These are phyloP conservation scores for Ranitomeya imitator DNA, from an alignment of 2,113 vertebrate genomes.

Conservation along the genomic window DNA sequence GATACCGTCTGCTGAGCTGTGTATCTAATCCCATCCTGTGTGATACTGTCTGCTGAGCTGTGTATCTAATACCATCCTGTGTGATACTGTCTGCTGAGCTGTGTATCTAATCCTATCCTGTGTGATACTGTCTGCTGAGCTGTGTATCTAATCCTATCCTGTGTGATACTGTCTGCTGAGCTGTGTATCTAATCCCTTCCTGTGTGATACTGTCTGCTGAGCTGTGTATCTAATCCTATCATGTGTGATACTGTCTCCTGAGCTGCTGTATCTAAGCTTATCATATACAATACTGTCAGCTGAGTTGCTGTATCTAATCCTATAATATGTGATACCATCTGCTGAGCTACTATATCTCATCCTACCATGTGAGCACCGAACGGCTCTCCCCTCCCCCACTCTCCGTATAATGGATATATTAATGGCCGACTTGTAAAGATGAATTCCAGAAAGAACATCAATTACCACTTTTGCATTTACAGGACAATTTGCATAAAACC, in stretches of 20 bases:
- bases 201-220: not conserved
- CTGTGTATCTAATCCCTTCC: not conserved
- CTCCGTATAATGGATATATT: not conserved
- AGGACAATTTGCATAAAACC: constrained; percentile 6
- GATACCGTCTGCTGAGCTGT: too few species aligned
- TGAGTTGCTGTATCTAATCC: not conserved
- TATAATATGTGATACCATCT: not conserved
- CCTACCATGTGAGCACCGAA: not conserved
- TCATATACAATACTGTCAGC: not conserved
- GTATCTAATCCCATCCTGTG: too few species aligned
- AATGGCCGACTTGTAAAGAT: not conserved
- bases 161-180: not conserved
- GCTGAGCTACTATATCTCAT: not conserved
- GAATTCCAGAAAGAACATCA: not conserved
- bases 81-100: too few species aligned
- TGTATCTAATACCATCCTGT: too few species aligned
- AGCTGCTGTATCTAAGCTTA: not conserved
- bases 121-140: too few species aligned
- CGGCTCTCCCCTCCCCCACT: not conserved
- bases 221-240: not conserved
- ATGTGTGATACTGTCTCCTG: not conserved
- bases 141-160: not conserved
- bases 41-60: too few species aligned
- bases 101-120: too few species aligned
- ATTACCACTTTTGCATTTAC: not conserved